These are phyloP conservation scores for Ethmia dodecea DNA, from an alignment of 2,888 invertebrate species.

Conservation along the genomic window DNA sequence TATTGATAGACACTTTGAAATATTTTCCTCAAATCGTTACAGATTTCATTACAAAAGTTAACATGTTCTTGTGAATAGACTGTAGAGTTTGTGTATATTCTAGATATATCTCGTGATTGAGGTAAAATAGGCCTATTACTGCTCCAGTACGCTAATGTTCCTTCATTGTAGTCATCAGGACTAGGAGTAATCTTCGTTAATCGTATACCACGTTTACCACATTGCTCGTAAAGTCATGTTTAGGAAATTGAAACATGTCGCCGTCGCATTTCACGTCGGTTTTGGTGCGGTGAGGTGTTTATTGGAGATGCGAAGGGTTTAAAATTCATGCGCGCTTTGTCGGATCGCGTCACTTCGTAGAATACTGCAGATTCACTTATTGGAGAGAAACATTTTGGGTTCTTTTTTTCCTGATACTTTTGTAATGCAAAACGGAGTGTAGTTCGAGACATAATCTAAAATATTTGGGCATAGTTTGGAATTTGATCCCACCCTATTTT, in stretches of 20 bases:
- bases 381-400: no score
- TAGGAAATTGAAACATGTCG: constrained; percentile 7
- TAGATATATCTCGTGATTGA: not conserved
- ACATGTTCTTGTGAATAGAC: not conserved
- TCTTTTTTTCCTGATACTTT: no score
- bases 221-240: constrained; percentile 4
- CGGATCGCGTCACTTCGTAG: constrained; percentile 2
- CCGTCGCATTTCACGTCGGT: not conserved
- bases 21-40: no score
- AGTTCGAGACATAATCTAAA: no score
- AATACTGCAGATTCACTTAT: no score
- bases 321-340: constrained; percentile 12
- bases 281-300: not conserved
- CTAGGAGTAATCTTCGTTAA: constrained; percentile 4
- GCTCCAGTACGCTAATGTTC: constrained; percentile 3
- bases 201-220: constrained; percentile 1
- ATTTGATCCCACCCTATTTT: no score
- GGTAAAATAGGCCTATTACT: constrained; percentile 3
- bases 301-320: constrained; percentile 1
- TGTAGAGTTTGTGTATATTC: no score
- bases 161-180: constrained; percentile 1
- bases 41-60: not conserved
- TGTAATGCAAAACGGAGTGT: no score
- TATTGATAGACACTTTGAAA: no score
- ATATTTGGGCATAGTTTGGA: no score